phyloP scores from a whole-genome alignment of 2,888 invertebrate species.

The Drosophila kanekoi region DNA sequence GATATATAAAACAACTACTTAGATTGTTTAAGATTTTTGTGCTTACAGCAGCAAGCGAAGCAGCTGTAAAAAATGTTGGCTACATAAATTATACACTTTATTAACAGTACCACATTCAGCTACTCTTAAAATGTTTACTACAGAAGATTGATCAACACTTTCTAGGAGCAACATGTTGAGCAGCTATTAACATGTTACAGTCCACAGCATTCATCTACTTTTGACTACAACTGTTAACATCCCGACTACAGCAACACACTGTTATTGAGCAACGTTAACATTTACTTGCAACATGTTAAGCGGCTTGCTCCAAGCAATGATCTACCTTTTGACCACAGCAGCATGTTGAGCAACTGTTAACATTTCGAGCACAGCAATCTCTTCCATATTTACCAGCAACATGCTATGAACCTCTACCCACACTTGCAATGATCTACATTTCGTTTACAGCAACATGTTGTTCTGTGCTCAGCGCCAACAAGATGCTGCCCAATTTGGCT shows the following conservation, averaged over 20 bases:
- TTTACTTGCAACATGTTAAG: not conserved
- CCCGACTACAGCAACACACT: too few relatives aligned
- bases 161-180: constrained; percentile 3
- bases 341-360: not conserved
- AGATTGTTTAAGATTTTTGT: too few relatives aligned
- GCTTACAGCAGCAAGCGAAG: too few relatives aligned
- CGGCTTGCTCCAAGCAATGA: too few relatives aligned
- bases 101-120: too few relatives aligned
- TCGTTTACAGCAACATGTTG: not conserved
- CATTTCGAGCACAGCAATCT: not conserved
- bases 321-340: not conserved
- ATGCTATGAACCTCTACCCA: not conserved
- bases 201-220: too few relatives aligned
- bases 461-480: not conserved
- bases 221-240: too few relatives aligned
- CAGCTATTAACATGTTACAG: not conserved
- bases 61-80: too few relatives aligned
- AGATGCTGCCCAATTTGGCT: constrained; percentile 16
- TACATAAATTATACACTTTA: too few relatives aligned
- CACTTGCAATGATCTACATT: not conserved
- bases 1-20: not conserved
- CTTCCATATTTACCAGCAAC: not conserved
- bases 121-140: not conserved
- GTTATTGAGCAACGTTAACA: not conserved
- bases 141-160: not conserved